phyloP scores from a whole-genome alignment of 1,140 invertebrate species.

The Platorchestia sp. region DNA sequence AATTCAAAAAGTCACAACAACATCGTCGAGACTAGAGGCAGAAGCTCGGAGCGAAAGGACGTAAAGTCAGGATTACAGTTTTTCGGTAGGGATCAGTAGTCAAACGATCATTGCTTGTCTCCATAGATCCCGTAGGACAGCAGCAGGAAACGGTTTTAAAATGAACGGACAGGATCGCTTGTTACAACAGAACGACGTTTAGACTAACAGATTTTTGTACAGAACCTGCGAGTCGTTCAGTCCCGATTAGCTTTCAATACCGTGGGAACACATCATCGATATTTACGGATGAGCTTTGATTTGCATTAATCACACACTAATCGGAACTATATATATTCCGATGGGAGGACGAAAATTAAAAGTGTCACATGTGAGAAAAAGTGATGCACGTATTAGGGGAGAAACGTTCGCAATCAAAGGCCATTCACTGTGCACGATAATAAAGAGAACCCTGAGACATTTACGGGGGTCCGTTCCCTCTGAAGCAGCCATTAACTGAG shows the following conservation, averaged over 20 bases:
- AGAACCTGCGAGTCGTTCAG: neutral
- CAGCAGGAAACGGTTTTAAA: neutral
- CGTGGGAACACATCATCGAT: neutral
- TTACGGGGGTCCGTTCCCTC: neutral
- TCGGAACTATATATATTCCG: neutral
- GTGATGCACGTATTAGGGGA: neutral
- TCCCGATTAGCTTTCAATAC: neutral
- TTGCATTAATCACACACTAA: neutral
- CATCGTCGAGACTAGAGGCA: neutral
- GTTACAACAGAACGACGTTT: neutral
- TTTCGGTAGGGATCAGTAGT: neutral
- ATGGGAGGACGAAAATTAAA: neutral
- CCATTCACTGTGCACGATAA: neutral
- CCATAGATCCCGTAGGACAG: neutral
- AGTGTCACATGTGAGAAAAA: neutral
- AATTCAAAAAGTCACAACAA: neutral
- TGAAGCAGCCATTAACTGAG: neutral
- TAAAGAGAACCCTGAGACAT: neutral
- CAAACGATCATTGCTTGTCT: neutral
- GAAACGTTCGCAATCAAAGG: slow-evolving; percentile 18
- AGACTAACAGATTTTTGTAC: neutral
- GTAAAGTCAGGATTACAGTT: neutral
- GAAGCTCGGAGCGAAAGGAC: neutral
- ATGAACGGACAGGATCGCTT: neutral
- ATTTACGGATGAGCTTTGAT: neutral